Evolutionary conservation across 2,797 vertebrate genomes (phyloP), one percentile per base, ranked within the genome.

Genomic region (Cetoscarus ocellatus): DNA sequence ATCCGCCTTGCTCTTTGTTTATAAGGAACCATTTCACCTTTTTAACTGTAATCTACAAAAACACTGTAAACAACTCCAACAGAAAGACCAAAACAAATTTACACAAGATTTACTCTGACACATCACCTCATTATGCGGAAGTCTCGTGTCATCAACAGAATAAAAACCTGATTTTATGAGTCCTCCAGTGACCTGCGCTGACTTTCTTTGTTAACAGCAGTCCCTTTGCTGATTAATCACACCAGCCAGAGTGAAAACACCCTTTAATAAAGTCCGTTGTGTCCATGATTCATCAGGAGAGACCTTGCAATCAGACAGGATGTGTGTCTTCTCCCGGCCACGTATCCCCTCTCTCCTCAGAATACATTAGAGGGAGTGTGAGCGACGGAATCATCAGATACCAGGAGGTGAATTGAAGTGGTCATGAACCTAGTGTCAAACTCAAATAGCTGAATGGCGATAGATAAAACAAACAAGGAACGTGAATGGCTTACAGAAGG

Each of bases 391-490:
- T 88, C 87, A 87, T 92, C 91, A 91, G 90, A 92, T 92, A 92
- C 67, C 65, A 38, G 62, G 87, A 90, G 87, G 86, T 87, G 89
- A 92, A 91, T 79, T 90, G 90, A 88, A 92, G 88, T 87, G 88
- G 89, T 93, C 91, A 86, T 90, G 90, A 92, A 91, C 91, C 90
- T 70, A 48, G 79, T 89, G 91, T 92, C 90, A 90, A 88, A 88
- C 82, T 88, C 87, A 87, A 92, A 91, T 88, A 84, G 88, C 90
- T 87, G 88, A 91, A 92, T 83, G 85, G 86, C 78, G 70, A 89
- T 78, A 91, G 90, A 93, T 92, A 93, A 91, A 91, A 89, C 84
- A 91, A 90, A 89, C 84, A 91, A 80, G 83, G 71, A 47, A 87
- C 88, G 91, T 91, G 89, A 42, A 53, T 56, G 7, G 91, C 79